Base-by-base conservation (phyloP, 1,140 invertebrate species). In the Caenorhabditis brenneri region DNA sequence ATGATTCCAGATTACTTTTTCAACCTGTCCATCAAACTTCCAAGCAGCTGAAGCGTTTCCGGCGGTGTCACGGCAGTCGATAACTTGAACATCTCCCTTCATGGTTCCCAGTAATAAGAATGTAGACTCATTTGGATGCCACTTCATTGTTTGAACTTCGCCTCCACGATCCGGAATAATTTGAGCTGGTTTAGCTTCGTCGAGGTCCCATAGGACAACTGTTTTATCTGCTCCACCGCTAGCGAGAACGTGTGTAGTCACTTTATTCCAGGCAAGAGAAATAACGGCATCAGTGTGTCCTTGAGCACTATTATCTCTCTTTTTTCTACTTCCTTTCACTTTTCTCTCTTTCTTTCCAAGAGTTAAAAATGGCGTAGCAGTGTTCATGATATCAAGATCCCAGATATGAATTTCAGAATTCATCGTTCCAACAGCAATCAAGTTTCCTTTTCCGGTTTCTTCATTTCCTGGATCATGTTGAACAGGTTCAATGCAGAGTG, bases 341-440 rank as follows among this genome's bases (percentile, higher is more conserved):
- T 81, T 29, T 22, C 27, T 36, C 9, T 95, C 89, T 94, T 94
- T 90, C 92, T 95, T n/a, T 5, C 95, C 95, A 22, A 98, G 92
- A 87, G 93, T 94, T 88, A 94, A 95, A 0, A 94, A 94, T 48
- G 97, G 96, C 90, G 96, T 95, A 27, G 97, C 91, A 85, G 94
- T 94, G 89, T 97, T 95, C 79, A 97, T 94, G 79, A 98, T 93
- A 92, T 98, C 96, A 39, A 98, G 91, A 91, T 99, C 96, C 96
- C 96, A 98, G 15, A 98, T 93, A 85, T 96, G 94, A 83, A 99
- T 97, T 55, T 95, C 93, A 1, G 96, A 94, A 85, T 94, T 94
- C 95, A 98, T 97, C 49, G 94, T 94, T 19, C 96, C 96, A 88
- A 98, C 93, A 5, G 96, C 96, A 88, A 96, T 94, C 87, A 96